Evolutionary conservation across 1,140 invertebrate genomes (phyloP), one percentile per base, ranked within the genome.

Genomic region (Tachypleus tridentatus): DNA sequence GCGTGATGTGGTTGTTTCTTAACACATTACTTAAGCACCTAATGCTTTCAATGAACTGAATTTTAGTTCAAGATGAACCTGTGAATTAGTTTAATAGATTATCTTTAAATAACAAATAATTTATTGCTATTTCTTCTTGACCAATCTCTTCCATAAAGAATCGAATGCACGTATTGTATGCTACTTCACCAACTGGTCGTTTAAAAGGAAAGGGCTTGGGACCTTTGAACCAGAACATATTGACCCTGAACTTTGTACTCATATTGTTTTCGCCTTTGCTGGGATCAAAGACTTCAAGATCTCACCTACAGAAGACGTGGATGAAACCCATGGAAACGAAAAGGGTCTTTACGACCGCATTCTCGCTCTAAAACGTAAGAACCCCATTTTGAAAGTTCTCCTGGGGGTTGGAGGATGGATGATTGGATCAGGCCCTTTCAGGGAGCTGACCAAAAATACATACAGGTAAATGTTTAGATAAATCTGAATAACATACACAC

Each of bases 371-470:
- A 86, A 93, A 64, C 88, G 92, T 68, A 88, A 88, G 71, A 96
- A 97, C 79, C 87, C 92, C 0, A 86, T 91, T 65, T 77, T 97
- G 57, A 94, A 95, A 81, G 86, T 95, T 64, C 76, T 97, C 3
- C 76, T 97, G 51, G 91, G 92, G 4, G 91, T 97, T 60, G 93
- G 94, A 60, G 93, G 94, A 4, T 97, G 92, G 93, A 90, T 89
- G 10, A 91, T 94, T 71, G 92, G 91, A 9, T 92, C 89, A 1
- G 91, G 87, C 1, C 90, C 91, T 4, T 97, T 97, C 81, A 93
- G 72, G 51, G 65, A 65, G 57, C 81, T 95, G 3, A 94, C 91
- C 0, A 86, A 87, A 54, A 94, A 92, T 72, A 85, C 60, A 5
- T 74, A 73, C 64, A 70, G 68, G 70, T 70, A 60, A 8, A 9